Evolutionary conservation across 2,113 vertebrate genomes (phyloP).

Genomic region (Sphyrna mokarran): DNA sequence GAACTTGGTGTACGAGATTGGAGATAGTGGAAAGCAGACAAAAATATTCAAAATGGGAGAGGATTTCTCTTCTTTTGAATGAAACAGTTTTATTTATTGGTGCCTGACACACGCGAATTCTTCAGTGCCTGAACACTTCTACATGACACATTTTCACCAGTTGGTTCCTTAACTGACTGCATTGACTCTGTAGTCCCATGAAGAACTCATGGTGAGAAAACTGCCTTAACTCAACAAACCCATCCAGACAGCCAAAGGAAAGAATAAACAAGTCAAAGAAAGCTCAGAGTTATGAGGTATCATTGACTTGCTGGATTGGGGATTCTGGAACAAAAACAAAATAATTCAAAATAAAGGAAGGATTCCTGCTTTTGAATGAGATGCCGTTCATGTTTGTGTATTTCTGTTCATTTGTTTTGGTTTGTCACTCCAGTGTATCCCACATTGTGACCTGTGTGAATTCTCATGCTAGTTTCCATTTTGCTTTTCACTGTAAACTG

Average conservation of each 20-base stretch:
- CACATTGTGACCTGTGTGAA: background rate
- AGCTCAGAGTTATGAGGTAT: no score
- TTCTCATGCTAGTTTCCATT: background rate
- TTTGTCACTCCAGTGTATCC: background rate
- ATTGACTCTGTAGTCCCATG: background rate
- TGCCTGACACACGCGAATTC: background rate
- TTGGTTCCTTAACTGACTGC: background rate
- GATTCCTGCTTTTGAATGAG: background rate
- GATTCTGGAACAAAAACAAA: background rate
- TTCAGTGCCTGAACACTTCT: background rate
- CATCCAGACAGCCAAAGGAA: background rate
- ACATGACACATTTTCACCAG: background rate
- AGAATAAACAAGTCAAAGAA: background rate
- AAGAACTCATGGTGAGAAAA: background rate
- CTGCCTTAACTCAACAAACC: background rate
- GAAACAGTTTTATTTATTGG: background rate
- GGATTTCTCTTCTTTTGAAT: constrained; percentile 44
- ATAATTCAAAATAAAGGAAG: background rate
- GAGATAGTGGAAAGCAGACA: constrained; percentile 60
- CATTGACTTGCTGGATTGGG: background rate
- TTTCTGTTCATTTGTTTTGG: background rate
- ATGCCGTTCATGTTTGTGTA: background rate
- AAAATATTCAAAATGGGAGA: constrained; percentile 77
- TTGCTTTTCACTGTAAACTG: background rate
- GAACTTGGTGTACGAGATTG: constrained; percentile 66